A percentile compares a stretch with the other conserved stretches of the same genome.
phyloP scores from a whole-genome alignment of 1,140 invertebrate species.

The Brachionus calyciflorus region DNA sequence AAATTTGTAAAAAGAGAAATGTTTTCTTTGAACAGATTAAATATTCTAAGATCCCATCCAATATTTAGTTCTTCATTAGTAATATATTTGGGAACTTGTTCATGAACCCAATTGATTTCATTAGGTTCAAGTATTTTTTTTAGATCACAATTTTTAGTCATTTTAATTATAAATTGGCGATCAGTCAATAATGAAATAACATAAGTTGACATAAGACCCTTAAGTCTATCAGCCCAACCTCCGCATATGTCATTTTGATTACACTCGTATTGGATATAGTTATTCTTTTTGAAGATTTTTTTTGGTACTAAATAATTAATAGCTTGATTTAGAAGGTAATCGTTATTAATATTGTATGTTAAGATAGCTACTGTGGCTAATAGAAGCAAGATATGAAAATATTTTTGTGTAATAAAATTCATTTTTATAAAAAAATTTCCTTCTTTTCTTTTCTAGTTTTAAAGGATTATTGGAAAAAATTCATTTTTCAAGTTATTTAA shows the following conservation, averaged over 20 bases:
- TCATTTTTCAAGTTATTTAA: too few relatives aligned
- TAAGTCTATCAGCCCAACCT: conserved; percentile 10
- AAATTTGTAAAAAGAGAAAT: neutral
- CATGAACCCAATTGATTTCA: conserved; percentile 4
- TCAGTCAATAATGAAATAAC: neutral
- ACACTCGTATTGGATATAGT: conserved; percentile 3
- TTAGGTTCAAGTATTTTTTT: conserved; percentile 4
- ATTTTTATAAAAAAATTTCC: too few relatives aligned
- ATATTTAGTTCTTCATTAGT: neutral
- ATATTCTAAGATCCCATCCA: too few relatives aligned
- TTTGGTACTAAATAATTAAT: too few relatives aligned
- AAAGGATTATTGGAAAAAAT: too few relatives aligned
- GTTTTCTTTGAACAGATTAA: neutral
- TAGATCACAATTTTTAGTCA: conserved; percentile 28
- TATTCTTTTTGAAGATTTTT: neutral
- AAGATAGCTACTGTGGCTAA: too few relatives aligned
- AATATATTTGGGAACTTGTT: neutral
- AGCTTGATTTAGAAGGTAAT: too few relatives aligned
- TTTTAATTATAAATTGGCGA: conserved; percentile 25
- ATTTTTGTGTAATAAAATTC: too few relatives aligned
- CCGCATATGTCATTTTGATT: neutral
- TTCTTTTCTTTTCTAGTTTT: too few relatives aligned
- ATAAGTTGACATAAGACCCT: conserved; percentile 25
- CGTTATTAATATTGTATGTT: too few relatives aligned
- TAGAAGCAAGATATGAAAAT: too few relatives aligned